Evolutionary conservation across 1,140 invertebrate species (phyloP).

Genomic region (Bombus impatiens): DNA sequence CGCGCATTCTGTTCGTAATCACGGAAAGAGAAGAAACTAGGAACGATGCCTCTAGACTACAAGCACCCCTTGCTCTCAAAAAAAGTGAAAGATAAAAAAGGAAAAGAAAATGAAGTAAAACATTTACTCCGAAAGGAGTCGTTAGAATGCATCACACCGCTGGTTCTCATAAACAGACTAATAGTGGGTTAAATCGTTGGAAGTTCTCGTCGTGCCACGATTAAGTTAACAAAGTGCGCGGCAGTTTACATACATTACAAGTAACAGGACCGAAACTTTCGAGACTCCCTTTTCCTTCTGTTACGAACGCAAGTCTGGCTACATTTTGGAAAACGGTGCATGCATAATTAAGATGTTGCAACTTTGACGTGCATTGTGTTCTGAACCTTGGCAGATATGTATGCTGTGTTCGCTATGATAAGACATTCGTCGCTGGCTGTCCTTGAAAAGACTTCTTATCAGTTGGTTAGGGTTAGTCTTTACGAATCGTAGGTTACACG

Average conservation of each 20-base stretch:
- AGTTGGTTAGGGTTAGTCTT: no score
- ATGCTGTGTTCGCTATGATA: neutral
- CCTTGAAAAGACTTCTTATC: neutral
- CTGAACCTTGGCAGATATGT: neutral
- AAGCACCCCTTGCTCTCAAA: neutral
- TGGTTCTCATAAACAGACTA: constrained; percentile 20
- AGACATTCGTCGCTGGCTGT: neutral
- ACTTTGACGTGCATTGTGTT: neutral
- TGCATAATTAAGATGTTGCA: constrained; percentile 4
- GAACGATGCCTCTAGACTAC: neutral
- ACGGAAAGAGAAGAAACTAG: no score
- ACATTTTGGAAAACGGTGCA: constrained; percentile 4
- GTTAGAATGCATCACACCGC: constrained; percentile 11
- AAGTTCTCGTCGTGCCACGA: constrained; percentile 13
- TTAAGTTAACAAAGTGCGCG: constrained; percentile 39
- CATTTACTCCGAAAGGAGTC: neutral
- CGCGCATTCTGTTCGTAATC: constrained; percentile 5
- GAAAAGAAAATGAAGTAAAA: neutral
- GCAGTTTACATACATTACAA: constrained; percentile 52
- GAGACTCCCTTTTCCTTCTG: constrained; percentile 42
- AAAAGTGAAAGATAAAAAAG: neutral
- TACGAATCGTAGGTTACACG: no score
- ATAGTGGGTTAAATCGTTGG: constrained; percentile 33
- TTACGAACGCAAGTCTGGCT: neutral
- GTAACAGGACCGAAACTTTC: constrained; percentile 49